Evolutionary conservation across 1,140 invertebrate species (phyloP), one percentile per base, ranked within the genome.

Genomic region (Hylyphantes graminicola): DNA sequence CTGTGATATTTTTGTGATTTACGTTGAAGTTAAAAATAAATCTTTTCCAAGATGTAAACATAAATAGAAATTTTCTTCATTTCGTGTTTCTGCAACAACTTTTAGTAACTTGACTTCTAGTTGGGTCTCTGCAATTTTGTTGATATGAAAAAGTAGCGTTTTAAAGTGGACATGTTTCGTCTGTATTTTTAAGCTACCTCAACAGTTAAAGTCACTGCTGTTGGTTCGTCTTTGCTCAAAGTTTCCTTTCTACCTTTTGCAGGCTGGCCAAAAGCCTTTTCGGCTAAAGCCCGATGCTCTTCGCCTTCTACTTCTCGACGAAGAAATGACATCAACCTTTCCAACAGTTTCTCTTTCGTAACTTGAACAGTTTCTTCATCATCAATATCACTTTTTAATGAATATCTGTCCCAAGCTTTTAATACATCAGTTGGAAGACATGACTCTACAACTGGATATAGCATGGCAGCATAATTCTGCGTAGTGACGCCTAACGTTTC

Each of bases 401-500:
- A 50, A 10, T 73, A 54, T 50, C 53, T 67, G 5, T 80, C 59
- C 77, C 77, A 53, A 57, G 53, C 48, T 35, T 55, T 68, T 13
- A 80, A 50, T 57, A 55, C 6, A 19, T 80, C 65, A 15, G n/a
- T 21, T 21, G 64, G 77, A 4, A 80, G 21, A 59, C 77, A 68
- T 5, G 51, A 80, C 50, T 80, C 67, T 2, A 81, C 57, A 13
- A 72, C 9, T 11, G 78, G 78, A 19, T 68, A 68, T 9, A 70
- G 15, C 64, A 80, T 68, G 6, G 64, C 64, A 48, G 77, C 77
- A 57, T 21, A 70, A 12, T 80, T 80, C 7, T 19, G 0, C 9
- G 15, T 57, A 10, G 53, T 57, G 17, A 68, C 63, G 1, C 77
- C 64, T 35, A 77, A 17, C 13, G 13, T 77, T 50, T 70, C 89